Conservation (phyloP, 2,797 vertebrate species). For the Cheirogaleus major region DNA sequence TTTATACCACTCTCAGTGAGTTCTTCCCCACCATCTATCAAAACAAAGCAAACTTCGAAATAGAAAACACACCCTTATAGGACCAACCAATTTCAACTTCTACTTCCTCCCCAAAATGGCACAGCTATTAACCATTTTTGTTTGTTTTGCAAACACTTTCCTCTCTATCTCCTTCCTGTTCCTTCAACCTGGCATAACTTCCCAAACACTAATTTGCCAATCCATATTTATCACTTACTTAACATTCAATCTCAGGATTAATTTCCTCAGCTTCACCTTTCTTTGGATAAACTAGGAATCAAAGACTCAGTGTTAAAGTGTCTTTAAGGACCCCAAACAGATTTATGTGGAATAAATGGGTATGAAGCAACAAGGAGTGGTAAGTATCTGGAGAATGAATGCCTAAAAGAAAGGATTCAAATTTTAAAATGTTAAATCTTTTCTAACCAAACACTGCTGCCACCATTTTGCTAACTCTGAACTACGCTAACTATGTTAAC, state of each 20-base stretch:
- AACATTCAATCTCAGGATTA: slow-evolving; percentile 4
- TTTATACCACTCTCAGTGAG: background rate
- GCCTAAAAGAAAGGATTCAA: background rate
- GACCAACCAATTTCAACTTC: slow-evolving; percentile 4
- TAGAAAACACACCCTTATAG: background rate
- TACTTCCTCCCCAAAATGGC: background rate
- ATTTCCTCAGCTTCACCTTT: slow-evolving; percentile 7
- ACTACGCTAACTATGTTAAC: too few species aligned
- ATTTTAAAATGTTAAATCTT: background rate
- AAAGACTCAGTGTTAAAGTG: background rate
- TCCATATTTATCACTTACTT: slow-evolving; percentile 2
- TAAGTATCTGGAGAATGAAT: background rate
- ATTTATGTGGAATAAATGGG: background rate
- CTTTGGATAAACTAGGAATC: slow-evolving; percentile 30
- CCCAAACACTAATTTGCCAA: background rate
- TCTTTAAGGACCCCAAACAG: background rate
- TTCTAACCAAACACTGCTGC: background rate
- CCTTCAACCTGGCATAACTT: slow-evolving; percentile 23
- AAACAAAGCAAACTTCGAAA: background rate
- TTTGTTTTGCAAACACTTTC: background rate
- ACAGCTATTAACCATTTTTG: background rate
- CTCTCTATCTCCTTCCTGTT: background rate
- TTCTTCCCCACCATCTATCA: background rate
- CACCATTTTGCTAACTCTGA: background rate
- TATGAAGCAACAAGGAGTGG: background rate